Percentiles rank a stretch among this genome's conserved stretches.
These are phyloP conservation scores for Poeciliopsis retropinna DNA, from an alignment of 2,113 vertebrate species.

Conservation along the genomic window DNA sequence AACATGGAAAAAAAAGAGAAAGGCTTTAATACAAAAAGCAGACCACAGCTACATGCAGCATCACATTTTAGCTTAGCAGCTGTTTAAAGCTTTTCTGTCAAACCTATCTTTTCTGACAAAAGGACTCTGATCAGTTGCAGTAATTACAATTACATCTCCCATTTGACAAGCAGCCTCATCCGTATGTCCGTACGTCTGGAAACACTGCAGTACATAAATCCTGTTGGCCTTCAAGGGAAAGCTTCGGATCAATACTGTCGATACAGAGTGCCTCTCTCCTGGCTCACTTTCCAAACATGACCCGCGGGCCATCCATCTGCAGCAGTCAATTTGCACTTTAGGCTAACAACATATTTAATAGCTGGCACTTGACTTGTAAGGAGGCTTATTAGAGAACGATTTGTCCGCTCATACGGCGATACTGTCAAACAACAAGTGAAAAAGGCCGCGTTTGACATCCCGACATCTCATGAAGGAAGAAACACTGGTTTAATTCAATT, in stretches of 20 bases:
- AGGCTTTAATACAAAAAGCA: not conserved
- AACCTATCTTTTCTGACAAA: not conserved
- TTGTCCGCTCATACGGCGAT: conserved; percentile 66
- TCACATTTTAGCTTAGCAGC: not conserved
- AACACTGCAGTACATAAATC: conserved; percentile 62
- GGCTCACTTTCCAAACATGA: conserved; percentile 73
- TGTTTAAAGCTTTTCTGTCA: not conserved
- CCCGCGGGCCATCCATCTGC: conserved; percentile 84
- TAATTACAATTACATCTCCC: conserved; percentile 53
- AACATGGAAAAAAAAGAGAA: conserved; percentile 35
- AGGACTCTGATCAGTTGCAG: conserved; percentile 39
- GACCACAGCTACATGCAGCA: not conserved
- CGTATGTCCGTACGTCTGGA: conserved; percentile 32
- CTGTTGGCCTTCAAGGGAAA: conserved; percentile 62
- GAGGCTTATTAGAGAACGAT: conserved; percentile 85
- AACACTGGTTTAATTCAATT: conserved; percentile 12
- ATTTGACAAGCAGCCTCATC: conserved; percentile 51
- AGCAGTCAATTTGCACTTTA: conserved; percentile 86
- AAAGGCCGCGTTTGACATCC: conserved; percentile 40
- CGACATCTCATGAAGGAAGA: conserved; percentile 45
- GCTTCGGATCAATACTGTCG: conserved; percentile 82
- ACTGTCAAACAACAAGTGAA: conserved; percentile 9
- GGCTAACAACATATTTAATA: conserved; percentile 81
- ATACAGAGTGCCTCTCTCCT: conserved; percentile 77
- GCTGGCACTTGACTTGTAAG: conserved; percentile 81